phyloP scores from a whole-genome alignment of 2,113 vertebrate genomes.

The Athene cunicularia region DNA sequence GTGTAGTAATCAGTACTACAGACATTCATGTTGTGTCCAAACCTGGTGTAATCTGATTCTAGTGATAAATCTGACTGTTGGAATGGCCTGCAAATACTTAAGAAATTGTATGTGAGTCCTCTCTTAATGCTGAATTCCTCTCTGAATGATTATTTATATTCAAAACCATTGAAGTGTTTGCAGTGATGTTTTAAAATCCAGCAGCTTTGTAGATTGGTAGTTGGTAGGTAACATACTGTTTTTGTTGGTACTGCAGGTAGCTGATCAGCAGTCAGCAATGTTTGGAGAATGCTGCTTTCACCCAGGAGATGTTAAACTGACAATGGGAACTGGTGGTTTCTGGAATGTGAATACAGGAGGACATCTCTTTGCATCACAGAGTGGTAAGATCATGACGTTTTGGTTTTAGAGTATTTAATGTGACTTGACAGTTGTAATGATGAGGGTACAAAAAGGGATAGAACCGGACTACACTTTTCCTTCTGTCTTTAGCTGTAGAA shows the following conservation, averaged over 20 bases:
- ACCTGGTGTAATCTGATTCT: neutral
- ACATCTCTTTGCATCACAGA: conserved; percentile 79
- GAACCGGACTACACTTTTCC: neutral
- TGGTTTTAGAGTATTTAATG: neutral
- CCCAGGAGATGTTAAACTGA: conserved; percentile 90
- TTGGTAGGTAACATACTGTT: neutral
- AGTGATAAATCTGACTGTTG: neutral
- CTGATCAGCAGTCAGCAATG: conserved; percentile 96
- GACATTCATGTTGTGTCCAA: accelerated
- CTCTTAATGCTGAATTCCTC: neutral
- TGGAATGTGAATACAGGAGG: conserved; percentile 93
- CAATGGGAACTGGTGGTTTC: conserved; percentile 96
- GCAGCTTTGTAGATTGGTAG: too few relatives aligned
- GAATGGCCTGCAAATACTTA: neutral
- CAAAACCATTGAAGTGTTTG: neutral
- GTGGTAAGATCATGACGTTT: conserved; percentile 71
- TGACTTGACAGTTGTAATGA: neutral
- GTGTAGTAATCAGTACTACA: neutral
- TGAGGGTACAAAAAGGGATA: neutral
- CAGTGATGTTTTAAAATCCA: neutral
- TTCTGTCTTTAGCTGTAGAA: neutral
- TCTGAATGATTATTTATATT: neutral
- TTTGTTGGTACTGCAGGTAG: conserved; percentile 77
- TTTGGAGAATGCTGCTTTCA: conserved; percentile 97
- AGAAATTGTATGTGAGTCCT: neutral